These are phyloP conservation scores for Lycocerus yunnanus DNA, from an alignment of 2,888 invertebrate genomes.

Conservation along the genomic window DNA sequence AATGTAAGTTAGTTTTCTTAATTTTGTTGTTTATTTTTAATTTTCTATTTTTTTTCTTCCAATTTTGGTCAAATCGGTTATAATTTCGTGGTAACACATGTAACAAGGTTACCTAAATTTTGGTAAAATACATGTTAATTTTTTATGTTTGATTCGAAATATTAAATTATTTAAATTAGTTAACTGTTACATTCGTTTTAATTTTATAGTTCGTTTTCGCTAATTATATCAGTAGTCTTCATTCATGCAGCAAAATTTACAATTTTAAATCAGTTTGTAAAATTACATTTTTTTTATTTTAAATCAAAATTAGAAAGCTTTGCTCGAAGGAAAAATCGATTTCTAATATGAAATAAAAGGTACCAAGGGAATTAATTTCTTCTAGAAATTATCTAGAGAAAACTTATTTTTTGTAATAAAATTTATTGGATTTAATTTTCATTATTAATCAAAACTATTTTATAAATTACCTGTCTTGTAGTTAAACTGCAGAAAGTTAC, in stretches of 20 bases:
- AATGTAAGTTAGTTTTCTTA: background rate
- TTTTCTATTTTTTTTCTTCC: background rate
- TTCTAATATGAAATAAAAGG: background rate
- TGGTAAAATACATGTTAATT: background rate
- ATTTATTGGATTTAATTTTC: background rate
- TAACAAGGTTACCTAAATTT: constrained; percentile 3
- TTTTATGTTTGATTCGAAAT: background rate
- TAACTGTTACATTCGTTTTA: background rate
- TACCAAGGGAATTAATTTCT: background rate
- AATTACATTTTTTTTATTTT: background rate
- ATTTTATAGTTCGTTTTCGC: background rate
- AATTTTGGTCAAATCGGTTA: background rate
- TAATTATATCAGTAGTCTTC: background rate
- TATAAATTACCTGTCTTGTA: no score
- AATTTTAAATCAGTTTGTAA: background rate
- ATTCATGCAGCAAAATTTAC: background rate
- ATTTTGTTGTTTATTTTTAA: background rate
- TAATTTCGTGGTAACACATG: background rate
- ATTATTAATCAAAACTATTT: no score
- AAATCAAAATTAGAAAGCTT: background rate
- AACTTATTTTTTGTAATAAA: background rate
- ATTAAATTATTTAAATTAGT: background rate
- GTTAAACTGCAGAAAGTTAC: no score
- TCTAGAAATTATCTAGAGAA: background rate
- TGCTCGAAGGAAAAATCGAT: background rate